Conservation (phyloP, 2,113 vertebrate genomes). For the Abramis brama region DNA sequence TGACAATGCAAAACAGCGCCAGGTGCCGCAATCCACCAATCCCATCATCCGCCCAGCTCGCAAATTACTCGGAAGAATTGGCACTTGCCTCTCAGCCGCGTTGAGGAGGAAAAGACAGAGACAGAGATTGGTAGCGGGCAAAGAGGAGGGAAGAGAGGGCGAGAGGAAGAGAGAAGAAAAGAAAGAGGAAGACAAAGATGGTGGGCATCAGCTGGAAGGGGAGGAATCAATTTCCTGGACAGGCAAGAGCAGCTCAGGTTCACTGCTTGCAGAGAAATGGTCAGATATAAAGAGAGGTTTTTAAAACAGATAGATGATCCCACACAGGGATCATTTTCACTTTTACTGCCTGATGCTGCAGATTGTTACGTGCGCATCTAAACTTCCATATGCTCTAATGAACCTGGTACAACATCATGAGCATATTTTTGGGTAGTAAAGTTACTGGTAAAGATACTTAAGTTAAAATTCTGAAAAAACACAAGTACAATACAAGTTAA, state of each 20-base stretch:
- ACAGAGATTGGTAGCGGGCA: neutral
- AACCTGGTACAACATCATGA: neutral
- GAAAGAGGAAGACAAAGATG: slow-evolving; percentile 6
- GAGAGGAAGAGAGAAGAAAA: neutral
- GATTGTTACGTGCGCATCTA: neutral
- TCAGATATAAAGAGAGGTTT: slow-evolving; percentile 12
- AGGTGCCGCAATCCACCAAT: slow-evolving; percentile 51
- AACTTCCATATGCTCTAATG: neutral
- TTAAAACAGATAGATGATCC: slow-evolving; percentile 28
- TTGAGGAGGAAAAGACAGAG: slow-evolving; percentile 9
- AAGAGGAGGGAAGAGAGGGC: neutral
- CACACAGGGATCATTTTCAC: neutral
- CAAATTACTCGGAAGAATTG: slow-evolving; percentile 60
- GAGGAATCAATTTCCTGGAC: slow-evolving; percentile 34
- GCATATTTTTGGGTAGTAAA: neutral
- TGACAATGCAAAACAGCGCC: slow-evolving; percentile 62
- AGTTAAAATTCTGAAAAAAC: neutral
- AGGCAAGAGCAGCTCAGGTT: slow-evolving; percentile 14
- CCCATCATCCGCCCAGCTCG: slow-evolving; percentile 49
- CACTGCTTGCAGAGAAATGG: slow-evolving; percentile 21
- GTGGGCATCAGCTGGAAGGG: slow-evolving; percentile 28
- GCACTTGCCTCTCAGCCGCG: slow-evolving; percentile 42
- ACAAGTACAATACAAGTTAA: neutral
- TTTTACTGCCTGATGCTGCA: slow-evolving; percentile 6
- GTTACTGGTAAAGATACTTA: neutral